These are phyloP conservation scores for Caenorhabditis auriculariae DNA, from an alignment of 2,888 invertebrate species.

Conservation along the genomic window DNA sequence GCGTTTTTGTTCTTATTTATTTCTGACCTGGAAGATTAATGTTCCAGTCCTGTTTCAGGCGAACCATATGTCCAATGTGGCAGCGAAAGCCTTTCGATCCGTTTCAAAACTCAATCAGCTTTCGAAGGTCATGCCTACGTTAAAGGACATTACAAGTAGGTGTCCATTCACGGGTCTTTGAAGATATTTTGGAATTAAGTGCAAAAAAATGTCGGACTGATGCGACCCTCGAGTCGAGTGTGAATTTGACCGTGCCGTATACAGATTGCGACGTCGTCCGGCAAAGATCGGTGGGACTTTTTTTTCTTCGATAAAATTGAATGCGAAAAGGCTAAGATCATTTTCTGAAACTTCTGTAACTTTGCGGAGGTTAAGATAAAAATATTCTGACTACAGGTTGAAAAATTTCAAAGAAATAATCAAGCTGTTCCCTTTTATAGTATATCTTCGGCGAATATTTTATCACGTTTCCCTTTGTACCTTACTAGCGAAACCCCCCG, in stretches of 20 bases:
- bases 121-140: conserved; percentile 58
- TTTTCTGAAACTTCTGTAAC: conserved; percentile 2
- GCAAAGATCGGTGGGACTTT: conserved; percentile 48
- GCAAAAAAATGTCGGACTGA: conserved; percentile 46
- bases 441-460: no score
- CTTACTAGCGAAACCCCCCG: no score
- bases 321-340: conserved; percentile 3
- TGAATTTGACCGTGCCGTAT: conserved; percentile 48
- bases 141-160: conserved; percentile 37
- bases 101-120: conserved; percentile 43
- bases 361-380: no score
- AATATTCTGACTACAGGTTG: no score
- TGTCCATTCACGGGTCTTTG: background rate
- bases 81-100: conserved; percentile 42
- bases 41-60: conserved; percentile 16
- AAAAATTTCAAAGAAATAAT: no score
- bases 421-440: no score
- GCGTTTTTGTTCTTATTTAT: no score
- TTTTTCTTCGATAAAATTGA: conserved; percentile 3
- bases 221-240: conserved; percentile 43
- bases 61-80: conserved; percentile 48
- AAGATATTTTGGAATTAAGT: conserved; percentile 15
- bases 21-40: no score
- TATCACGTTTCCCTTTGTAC: no score
- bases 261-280: conserved; percentile 48